phyloP scores from a whole-genome alignment of 1,140 invertebrate genomes.

The Hermatobates lingyangjiaoensis region DNA sequence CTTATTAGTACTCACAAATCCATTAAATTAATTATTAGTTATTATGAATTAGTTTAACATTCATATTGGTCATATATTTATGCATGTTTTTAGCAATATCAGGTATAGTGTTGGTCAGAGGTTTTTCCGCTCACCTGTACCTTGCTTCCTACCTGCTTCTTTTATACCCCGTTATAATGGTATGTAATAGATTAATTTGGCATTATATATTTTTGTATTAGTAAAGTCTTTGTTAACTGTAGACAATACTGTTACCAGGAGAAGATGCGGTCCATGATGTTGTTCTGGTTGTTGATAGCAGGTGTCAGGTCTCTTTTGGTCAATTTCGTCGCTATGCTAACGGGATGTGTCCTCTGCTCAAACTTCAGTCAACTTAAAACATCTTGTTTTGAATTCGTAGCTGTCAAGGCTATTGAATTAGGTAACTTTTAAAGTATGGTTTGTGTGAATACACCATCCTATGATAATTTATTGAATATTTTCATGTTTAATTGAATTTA shows the following conservation, averaged over 20 bases:
- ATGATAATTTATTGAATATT: background rate
- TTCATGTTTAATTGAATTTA: no score
- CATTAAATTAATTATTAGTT: no score
- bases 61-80: no score
- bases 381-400: conserved; percentile 4
- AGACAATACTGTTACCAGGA: background rate
- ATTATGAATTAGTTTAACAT: no score
- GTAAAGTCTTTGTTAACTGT: background rate
- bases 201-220: background rate
- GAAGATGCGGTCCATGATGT: background rate
- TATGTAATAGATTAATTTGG: conserved; percentile 9
- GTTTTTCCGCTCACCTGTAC: conserved; percentile 17
- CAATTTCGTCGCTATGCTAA: background rate
- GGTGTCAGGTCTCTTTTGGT: conserved; percentile 1
- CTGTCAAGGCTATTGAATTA: background rate
- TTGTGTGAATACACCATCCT: background rate
- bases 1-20: no score
- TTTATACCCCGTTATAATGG: conserved; percentile 19
- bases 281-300: conserved; percentile 1
- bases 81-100: conserved; percentile 19
- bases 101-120: conserved; percentile 18
- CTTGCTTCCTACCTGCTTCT: conserved; percentile 16
- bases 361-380: background rate
- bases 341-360: background rate
- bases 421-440: background rate